Base-by-base conservation (phyloP, 2,797 vertebrate species). In the Poecilia gillii region DNA sequence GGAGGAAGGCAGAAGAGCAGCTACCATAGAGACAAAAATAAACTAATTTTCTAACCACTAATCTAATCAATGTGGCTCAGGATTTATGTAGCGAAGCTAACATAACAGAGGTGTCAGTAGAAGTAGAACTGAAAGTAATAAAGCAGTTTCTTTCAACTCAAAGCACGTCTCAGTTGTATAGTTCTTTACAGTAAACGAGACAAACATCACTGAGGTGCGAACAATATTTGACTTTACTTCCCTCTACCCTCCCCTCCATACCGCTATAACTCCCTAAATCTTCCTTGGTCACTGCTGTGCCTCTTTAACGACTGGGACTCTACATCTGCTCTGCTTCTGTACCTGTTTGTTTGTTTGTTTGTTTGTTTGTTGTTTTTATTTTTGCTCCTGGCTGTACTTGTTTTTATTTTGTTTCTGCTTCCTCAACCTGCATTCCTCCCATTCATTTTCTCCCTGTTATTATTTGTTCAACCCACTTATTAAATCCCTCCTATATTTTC, bases 401-500 rank as follows among this genome's bases (percentile, higher is more conserved):
- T 82, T 46, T 75, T 6, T 83, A 31, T 85, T 53, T 80, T 43
- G 25, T 85, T 75, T 62, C 68, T 81, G 73, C 79, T 70, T 79
- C 68, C 57, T 70, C 68, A 5, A 20, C 78, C 70, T 89, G 72
- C 76, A 8, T 74, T 79, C 78, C 72, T 75, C 47, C 25, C 66
- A 13, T 80, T 81, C n/a, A 23, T 86, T 80, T 87, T 83, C 53
- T 80, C 80, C 81, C 71, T 81, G 4, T 72, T 80, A 74, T 81
- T 80, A 70, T 87, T 90, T 91, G 90, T 89, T 89, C 76, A 81
- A 83, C 80, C 79, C 78, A 68, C 81, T 72, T 87, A 90, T 87
- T 93, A 79, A 93, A 91, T 83, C 89, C 83, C 83, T 91, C 88
- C 89, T 91, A 84, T 90, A 90, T 88, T 88, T 86, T 92, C 81